Base-by-base conservation (phyloP, 2,113 vertebrate genomes). In the Forbesichthys agassizii region DNA sequence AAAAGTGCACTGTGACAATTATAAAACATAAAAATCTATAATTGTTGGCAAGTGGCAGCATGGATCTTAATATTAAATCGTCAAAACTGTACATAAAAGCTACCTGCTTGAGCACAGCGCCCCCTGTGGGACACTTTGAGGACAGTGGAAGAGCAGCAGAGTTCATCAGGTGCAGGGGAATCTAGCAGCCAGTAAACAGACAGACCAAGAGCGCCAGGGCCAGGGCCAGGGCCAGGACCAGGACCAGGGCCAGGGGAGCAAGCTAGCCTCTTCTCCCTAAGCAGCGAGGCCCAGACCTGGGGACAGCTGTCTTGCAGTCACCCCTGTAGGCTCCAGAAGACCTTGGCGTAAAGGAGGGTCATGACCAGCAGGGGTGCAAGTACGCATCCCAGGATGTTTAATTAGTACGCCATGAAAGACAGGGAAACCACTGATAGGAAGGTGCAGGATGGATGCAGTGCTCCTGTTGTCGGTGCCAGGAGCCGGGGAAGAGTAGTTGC, bases 401-500 rank as follows among this genome's bases (percentile, higher is more conserved):
- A 90, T 66, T 90, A 90, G 16, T 90, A 90, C n/a, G 92, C 88
- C 89, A 91, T 89, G 63, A 89, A 90, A 11, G 79, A 71, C 58
- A 92, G 86, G 36, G 84, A 78, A 27, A 88, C 61, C 9, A 86
- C 85, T 1, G 80, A 78, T 27, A 85, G 77, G 75, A 91, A 91
- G 36, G 68, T 85, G 71, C 88, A 90, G 7, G 71, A 66, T 5
- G 69, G 79, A 27, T 65, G 48, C 3, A 42, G 71, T 74, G 4
- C 81, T 71, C 33, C 63, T 36, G 33, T 72, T 79, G 51, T 57
- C 67, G 61, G 64, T 65, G 47, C 64, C 18, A 0, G 71, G 72
- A 33, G 48, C 7, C 4, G 6, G 1, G 5, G 27, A 46, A 7
- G 51, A 13, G 55, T 66, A n/a, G 54, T 84, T 86, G 48, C 91